Conservation (phyloP, 2,113 vertebrate genomes). For the Bubo scandiacus region DNA sequence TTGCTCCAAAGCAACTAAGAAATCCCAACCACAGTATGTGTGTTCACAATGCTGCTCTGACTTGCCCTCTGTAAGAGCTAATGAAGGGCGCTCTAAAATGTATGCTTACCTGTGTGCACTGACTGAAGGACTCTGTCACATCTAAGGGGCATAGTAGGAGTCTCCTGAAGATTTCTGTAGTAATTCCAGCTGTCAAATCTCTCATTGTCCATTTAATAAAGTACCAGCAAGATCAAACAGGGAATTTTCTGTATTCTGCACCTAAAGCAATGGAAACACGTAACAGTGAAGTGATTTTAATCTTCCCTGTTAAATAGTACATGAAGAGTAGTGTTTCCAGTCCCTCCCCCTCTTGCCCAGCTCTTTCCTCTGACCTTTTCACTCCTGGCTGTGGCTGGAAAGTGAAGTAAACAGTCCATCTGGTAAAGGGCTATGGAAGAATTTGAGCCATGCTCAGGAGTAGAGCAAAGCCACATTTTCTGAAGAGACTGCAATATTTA, state of each 20-base stretch:
- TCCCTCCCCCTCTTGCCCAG: background rate
- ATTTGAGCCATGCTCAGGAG: background rate
- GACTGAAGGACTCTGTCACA: background rate
- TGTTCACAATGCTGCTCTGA: background rate
- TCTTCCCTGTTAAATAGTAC: background rate
- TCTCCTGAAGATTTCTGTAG: background rate
- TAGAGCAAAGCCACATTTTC: background rate
- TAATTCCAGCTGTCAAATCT: background rate
- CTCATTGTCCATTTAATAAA: background rate
- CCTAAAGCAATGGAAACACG: background rate
- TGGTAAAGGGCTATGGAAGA: background rate
- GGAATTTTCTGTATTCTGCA: background rate
- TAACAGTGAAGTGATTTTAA: background rate
- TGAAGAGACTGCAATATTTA: background rate
- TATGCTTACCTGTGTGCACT: background rate
- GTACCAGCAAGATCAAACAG: background rate
- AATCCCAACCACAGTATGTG: background rate
- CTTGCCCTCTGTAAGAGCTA: background rate
- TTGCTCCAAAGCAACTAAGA: background rate
- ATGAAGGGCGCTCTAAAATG: background rate
- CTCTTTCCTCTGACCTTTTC: background rate
- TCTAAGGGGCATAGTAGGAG: background rate
- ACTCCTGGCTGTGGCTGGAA: background rate
- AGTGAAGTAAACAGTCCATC: background rate
- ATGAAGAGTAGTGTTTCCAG: background rate